phyloP scores from a whole-genome alignment of 2,113 vertebrate species.

The Ondatra zibethicus region DNA sequence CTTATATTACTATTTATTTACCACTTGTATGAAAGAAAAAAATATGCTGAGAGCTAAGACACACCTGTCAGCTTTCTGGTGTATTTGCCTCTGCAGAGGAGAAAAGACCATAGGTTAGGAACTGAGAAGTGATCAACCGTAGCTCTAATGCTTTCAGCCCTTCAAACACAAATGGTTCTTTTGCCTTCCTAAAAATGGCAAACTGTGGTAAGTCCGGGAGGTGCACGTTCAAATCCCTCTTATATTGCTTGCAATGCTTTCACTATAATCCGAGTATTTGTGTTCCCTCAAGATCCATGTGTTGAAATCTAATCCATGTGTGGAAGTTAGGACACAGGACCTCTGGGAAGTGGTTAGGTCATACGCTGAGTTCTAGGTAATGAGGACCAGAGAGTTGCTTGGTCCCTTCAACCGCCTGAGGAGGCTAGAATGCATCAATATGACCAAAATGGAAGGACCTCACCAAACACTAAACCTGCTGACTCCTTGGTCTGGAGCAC shows the following conservation, averaged over 20 bases:
- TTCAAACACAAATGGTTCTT: conserved; percentile 1
- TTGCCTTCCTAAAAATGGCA: neutral
- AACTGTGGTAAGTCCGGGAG: neutral
- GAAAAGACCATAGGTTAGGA: neutral
- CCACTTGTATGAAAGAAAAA: neutral
- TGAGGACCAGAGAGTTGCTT: neutral
- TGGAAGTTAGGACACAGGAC: neutral
- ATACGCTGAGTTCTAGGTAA: neutral
- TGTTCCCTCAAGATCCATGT: neutral
- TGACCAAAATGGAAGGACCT: neutral
- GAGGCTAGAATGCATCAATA: neutral
- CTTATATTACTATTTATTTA: neutral
- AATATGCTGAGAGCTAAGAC: neutral
- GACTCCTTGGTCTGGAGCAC: neutral
- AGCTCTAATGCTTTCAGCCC: neutral
- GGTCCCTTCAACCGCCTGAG: neutral
- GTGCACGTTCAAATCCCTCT: neutral
- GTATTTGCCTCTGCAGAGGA: neutral
- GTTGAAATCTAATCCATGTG: neutral
- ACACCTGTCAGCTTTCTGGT: neutral
- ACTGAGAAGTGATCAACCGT: neutral
- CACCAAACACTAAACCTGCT: neutral
- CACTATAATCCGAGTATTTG: neutral
- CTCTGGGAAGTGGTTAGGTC: neutral
- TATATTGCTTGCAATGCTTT: neutral